Evolutionary conservation across 53 echinoderm and acorn worm species (phyloP).

Genomic region (Echinarachnius parma): DNA sequence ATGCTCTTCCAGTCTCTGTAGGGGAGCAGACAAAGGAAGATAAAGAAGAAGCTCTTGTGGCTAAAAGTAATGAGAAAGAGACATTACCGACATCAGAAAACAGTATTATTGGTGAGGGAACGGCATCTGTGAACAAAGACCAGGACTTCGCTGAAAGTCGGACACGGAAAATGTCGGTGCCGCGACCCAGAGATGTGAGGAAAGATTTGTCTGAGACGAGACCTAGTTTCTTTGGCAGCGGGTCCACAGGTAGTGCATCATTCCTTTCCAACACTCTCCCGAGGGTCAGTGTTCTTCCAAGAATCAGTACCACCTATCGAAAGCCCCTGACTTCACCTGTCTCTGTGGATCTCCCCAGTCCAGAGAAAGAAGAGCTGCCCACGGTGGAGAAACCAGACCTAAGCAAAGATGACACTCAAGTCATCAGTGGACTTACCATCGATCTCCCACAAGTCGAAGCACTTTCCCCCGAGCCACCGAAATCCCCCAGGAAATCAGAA

Average conservation of each 20-base stretch:
- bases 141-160: conserved; percentile 16
- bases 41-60: not conserved
- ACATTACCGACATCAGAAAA: not conserved
- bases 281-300: conserved; percentile 40
- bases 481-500: not conserved
- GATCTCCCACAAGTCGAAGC: conserved; percentile 36
- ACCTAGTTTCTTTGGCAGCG: conserved; percentile 34
- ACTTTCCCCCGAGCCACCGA: conserved; percentile 5
- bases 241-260: not conserved
- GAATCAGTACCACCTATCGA: conserved; percentile 30
- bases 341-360: conserved; percentile 12
- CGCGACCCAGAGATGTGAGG: conserved; percentile 31
- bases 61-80: not conserved
- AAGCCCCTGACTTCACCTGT: conserved; percentile 21
- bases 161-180: conserved; percentile 39
- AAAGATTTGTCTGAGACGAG: conserved; percentile 16
- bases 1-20: not conserved
- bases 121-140: not conserved
- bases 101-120: not conserved
- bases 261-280: conserved; percentile 34
- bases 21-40: conserved; percentile 4
- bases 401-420: not conserved
- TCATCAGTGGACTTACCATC: conserved; percentile 20
- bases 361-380: conserved; percentile 32
- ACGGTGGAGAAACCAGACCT: conserved; percentile 10